Evolutionary conservation across 2,888 invertebrate species (phyloP), one percentile per base, ranked within the genome.

Genomic region (Dioctria linearis): DNA sequence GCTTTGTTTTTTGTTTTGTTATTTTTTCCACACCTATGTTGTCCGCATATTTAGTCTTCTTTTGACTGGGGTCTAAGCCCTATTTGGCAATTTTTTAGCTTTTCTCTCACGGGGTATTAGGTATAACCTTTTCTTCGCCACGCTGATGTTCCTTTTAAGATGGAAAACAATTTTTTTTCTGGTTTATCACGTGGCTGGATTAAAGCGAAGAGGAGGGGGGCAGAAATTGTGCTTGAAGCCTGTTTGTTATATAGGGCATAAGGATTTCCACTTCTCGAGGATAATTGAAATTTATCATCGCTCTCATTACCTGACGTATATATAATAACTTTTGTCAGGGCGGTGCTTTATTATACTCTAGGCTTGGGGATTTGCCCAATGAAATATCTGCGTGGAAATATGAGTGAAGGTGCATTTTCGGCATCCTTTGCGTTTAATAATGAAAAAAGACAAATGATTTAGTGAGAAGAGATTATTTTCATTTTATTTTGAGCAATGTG

Each of bases 231-330:
- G 25, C 40, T 43, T 49, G 49, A 46, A 42, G 63, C 37, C 75
- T 6, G 3, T 11, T 39, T 46, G 43, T 57, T 5, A 61, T 13
- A n/a, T 39, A 25, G 25, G 25, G 25, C 37, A 11, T 40, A 63
- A 5, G 63, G 63, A 63, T 63, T 63, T 63, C 42, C 43, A 73
- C 51, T 49, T 76, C 63, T 42, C 25, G 8, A 11, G 61, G 39
- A 63, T 76, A 76, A 76, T 76, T 76, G 61, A 76, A 63, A 76
- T 76, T 76, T 76, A 76, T 76, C 43, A 9, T 46, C 49, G 46
- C 37, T 49, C 49, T 61, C 63, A 61, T 76, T 76, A 63, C 63
- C 4, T 13, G 76, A 46, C 63, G 37, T 5, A 25, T 25, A 25
- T 25, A 25, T 25, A 46, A 76, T 63, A 76, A 8, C 39, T 40